Evolutionary conservation across 2,797 vertebrate genomes (phyloP), one percentile per base, ranked within the genome.

Genomic region (Enteromius unitaeniatus): DNA sequence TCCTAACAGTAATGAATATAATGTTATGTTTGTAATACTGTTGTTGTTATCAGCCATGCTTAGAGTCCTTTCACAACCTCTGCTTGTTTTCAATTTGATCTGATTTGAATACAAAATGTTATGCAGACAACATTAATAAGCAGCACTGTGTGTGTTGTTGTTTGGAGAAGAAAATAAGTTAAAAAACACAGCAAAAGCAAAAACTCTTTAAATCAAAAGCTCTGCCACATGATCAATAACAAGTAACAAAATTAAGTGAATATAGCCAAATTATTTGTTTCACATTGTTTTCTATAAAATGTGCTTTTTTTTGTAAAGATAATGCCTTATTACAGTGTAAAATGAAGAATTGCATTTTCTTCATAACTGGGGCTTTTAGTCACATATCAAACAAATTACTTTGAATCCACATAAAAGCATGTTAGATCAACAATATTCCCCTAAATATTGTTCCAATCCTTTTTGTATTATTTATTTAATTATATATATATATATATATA

Each of bases 61-160:
- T 28, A 74, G 13, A 17, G 51, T 42, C 55, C 51, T 79, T 72
- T 51, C 8, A 19, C 8, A 13, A n/a, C 19, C 62, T 45, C 47
- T 69, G 31, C 28, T 58, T 65, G 73, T 84, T 79, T 86, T 47
- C 37, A 28, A 9, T 72, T 82, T 86, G 69, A 82, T 82, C 72
- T 85, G 75, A 90, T 87, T 88, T 84, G 76, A 88, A 89, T 88
- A 79, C 81, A 86, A 85, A 85, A 77, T 83, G 78, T 84, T 88
- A 82, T 79, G 82, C 51, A 76, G 78, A 74, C 55, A 73, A 68
- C 78, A 74, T 86, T 87, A 86, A 87, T 87, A 85, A 88, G 42
- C 74, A 82, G 70, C 60, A 28, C 34, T 47, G 23, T 45, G 58
- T 86, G 31, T 79, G 69, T 45, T 68, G 26, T 14, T 68, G 70